A percentile compares a stretch with the other conserved stretches of the same genome.
Evolutionary conservation across 2,113 vertebrate genomes (phyloP).

Genomic region (Orientallactaga bullata): DNA sequence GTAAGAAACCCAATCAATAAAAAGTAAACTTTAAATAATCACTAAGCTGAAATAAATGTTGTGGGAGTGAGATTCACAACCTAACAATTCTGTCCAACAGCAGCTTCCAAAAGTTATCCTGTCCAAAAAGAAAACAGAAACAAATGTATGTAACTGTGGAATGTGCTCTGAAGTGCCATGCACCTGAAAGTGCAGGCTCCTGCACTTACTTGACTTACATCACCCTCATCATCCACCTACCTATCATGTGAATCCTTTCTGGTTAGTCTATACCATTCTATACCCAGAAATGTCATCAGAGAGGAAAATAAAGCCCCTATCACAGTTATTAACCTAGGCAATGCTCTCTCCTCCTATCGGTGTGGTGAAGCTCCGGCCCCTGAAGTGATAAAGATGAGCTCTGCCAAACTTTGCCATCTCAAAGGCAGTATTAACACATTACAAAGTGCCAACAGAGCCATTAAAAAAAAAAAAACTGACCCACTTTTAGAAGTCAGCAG

Average conservation of each 20-base stretch:
- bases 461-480: conserved; percentile 76
- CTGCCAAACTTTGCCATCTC: conserved; percentile 60
- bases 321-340: conserved; percentile 72
- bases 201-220: not conserved
- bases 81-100: conserved; percentile 28
- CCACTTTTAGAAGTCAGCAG: conserved; percentile 84
- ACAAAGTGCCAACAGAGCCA: conserved; percentile 82
- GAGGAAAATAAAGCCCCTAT: conserved; percentile 62
- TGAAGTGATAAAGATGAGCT: conserved; percentile 70
- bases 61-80: conserved; percentile 52
- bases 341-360: conserved; percentile 16
- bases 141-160: conserved; percentile 1
- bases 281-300: conserved; percentile 73
- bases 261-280: conserved; percentile 72
- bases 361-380: conserved; percentile 62
- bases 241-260: conserved; percentile 76
- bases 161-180: not conserved
- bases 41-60: conserved; percentile 53
- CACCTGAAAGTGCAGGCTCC: not conserved
- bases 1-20: conserved; percentile 57
- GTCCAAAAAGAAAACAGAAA: conserved; percentile 48
- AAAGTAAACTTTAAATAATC: conserved; percentile 36
- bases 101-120: conserved; percentile 54
- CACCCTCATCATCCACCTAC: conserved; percentile 30
- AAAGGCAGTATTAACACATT: conserved; percentile 75